These are phyloP conservation scores for Dexiosoma caninum DNA, from an alignment of 2,888 invertebrate genomes.

Conservation along the genomic window DNA sequence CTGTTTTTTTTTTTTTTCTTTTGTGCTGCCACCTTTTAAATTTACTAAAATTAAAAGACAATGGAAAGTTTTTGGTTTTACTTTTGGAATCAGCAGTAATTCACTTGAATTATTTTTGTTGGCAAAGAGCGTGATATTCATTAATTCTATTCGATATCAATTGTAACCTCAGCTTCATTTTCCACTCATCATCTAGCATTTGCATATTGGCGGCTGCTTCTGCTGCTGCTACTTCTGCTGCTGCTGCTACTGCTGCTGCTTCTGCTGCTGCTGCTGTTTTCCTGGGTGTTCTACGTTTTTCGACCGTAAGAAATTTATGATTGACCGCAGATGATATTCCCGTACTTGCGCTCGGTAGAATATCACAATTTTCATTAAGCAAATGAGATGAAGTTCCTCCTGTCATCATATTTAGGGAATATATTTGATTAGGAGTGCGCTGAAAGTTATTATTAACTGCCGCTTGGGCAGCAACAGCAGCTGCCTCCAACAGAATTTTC, in stretches of 20 bases:
- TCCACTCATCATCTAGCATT: slow-evolving; percentile 76
- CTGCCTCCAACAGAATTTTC: slow-evolving; percentile 63
- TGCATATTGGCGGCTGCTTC: slow-evolving; percentile 53
- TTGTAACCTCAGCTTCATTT: slow-evolving; percentile 77
- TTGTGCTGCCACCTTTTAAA: too few species aligned
- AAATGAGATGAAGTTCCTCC: background rate
- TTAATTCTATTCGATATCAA: slow-evolving; percentile 76
- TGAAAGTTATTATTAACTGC: slow-evolving; percentile 52
- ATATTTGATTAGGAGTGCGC: background rate
- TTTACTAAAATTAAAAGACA: slow-evolving; percentile 44
- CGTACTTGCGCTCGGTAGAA: too few species aligned
- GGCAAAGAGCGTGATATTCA: slow-evolving; percentile 77
- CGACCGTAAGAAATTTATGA: too few species aligned
- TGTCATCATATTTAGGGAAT: background rate
- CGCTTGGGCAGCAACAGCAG: slow-evolving; percentile 67
- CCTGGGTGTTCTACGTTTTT: slow-evolving; percentile 67
- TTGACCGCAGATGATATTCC: too few species aligned
- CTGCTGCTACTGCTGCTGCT: background rate
- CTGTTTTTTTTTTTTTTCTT: too few species aligned
- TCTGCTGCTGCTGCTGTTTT: slow-evolving; percentile 52
- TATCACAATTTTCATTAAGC: slow-evolving; percentile 26
- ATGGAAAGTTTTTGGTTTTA: background rate
- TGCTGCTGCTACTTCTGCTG: too few species aligned
- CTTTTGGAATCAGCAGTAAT: too few species aligned
- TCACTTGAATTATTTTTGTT: slow-evolving; percentile 75